phyloP scores from a whole-genome alignment of 1,140 invertebrate species.

The Danaus plexippus region DNA sequence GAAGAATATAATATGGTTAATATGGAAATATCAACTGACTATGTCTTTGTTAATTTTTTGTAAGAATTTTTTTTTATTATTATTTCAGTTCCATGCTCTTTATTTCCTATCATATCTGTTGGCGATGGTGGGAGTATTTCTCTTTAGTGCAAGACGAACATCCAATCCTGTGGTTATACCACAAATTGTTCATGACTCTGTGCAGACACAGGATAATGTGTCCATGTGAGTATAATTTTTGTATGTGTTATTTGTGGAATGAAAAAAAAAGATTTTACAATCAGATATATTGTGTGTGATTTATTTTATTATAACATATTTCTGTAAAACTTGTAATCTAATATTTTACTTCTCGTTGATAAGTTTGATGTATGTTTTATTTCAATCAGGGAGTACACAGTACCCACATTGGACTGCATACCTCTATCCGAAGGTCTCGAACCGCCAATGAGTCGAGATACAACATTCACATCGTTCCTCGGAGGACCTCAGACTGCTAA shows the following conservation, averaged over 20 bases:
- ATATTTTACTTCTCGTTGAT: too few relatives aligned
- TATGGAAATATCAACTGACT: too few relatives aligned
- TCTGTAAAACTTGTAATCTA: too few relatives aligned
- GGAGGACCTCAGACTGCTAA: slow-evolving; percentile 57
- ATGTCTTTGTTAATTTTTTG: too few relatives aligned
- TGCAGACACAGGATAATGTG: slow-evolving; percentile 59
- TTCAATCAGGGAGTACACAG: slow-evolving; percentile 62
- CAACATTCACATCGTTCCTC: slow-evolving; percentile 80
- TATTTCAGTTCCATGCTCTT: slow-evolving; percentile 83
- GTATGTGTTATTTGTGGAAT: too few relatives aligned
- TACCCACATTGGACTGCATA: slow-evolving; percentile 65
- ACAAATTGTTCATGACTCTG: slow-evolving; percentile 54
- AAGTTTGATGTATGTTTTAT: slow-evolving; percentile 3
- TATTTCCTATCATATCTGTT: slow-evolving; percentile 85
- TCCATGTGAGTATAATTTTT: slow-evolving; percentile 48
- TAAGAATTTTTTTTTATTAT: slow-evolving; percentile 5
- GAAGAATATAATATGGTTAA: too few relatives aligned
- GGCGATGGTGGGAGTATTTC: slow-evolving; percentile 82
- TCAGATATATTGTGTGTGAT: too few relatives aligned
- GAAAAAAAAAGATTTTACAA: too few relatives aligned
- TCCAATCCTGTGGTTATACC: slow-evolving; percentile 30
- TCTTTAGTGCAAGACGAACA: slow-evolving; percentile 71
- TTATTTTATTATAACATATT: too few relatives aligned
- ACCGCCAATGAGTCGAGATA: slow-evolving; percentile 75
- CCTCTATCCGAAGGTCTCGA: slow-evolving; percentile 63